phyloP scores from a whole-genome alignment of 1,140 invertebrate genomes.

The Drosophila chauvacae region DNA sequence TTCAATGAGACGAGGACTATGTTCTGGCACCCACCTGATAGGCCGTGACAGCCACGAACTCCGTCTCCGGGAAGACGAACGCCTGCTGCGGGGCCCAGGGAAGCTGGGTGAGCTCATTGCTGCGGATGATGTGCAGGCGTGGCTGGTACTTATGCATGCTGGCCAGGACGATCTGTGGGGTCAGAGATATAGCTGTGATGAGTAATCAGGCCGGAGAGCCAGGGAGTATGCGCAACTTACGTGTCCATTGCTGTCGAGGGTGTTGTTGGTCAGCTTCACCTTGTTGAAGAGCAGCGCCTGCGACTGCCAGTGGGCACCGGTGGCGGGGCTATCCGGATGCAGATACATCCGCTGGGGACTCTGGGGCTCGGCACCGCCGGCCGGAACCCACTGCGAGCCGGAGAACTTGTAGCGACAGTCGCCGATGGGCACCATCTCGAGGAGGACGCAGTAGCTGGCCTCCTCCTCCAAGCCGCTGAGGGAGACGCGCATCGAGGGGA shows the following conservation, averaged over 20 bases:
- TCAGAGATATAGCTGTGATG: conserved; percentile 38
- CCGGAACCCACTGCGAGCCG: conserved; percentile 91
- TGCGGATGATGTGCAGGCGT: conserved; percentile 92
- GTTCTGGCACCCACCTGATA: conserved; percentile 89
- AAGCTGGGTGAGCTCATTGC: conserved; percentile 88
- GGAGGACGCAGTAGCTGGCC: conserved; percentile 91
- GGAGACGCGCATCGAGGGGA: conserved; percentile 90
- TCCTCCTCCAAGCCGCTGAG: conserved; percentile 91
- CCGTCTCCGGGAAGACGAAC: conserved; percentile 92
- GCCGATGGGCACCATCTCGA: conserved; percentile 91
- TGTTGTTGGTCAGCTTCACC: conserved; percentile 96
- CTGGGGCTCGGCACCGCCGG: conserved; percentile 93
- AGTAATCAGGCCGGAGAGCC: conserved; percentile 9
- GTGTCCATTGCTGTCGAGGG: conserved; percentile 91
- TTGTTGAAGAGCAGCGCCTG: conserved; percentile 93
- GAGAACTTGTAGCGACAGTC: conserved; percentile 89
- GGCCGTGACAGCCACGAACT: conserved; percentile 97
- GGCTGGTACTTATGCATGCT: conserved; percentile 97
- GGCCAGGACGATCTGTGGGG: conserved; percentile 91
- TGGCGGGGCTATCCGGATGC: conserved; percentile 94
- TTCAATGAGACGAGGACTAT: conserved; percentile 34
- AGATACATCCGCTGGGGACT: conserved; percentile 90
- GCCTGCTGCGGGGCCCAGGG: conserved; percentile 88
- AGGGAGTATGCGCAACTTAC: conserved; percentile 86
- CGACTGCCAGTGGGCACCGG: conserved; percentile 93